Base-by-base conservation (phyloP, 2,888 invertebrate genomes). In the Operophtera brumata region DNA sequence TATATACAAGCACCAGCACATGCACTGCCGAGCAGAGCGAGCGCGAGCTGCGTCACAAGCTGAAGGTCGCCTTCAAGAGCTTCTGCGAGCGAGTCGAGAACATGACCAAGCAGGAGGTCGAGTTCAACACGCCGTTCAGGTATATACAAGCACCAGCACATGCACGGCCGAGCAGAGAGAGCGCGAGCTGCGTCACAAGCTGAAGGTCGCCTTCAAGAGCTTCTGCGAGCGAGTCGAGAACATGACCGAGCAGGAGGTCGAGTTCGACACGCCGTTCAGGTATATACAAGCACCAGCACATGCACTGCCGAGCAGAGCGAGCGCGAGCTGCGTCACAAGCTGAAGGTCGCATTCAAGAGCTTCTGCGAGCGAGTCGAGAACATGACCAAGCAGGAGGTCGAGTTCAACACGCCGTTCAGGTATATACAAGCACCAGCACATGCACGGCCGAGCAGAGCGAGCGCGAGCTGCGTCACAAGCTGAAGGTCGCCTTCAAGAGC, bases 11-110 rank as follows among this genome's bases (percentile, higher is more conserved):
- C 99, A 99, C 82, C 99, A 99, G 80, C 99, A 99, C 84, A 99
- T 99, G 99, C 99, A 99, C 82, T 99, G 98, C 99, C 6, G 99
- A 99, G 87, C 99, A 99, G 90, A 97, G 98, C 49, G 99, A 99
- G 86, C 91, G 99, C 46, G 99, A 99, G 76, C 91, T 99, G 64
- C 91, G 99, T 28, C 97, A 99, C 80, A 99, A 98, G 77, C 91
- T 99, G 50, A 99, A 99, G 84, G 95, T 97, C 0, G 99, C 99
- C 9, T 99, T 99, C 89, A 98, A 97, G 83, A 96, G 96, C 78
- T 99, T 99, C 90, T 98, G 98, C 80, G 99, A 99, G 82, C 97
- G 99, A 79, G 96, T 95, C 61, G 99, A 99, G 85, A 91, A 94
- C 10, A 96, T 97, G 93, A 99, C 99, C 30, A 99, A 99, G 83